These are phyloP conservation scores for Macropis europaea DNA, from an alignment of 2,888 invertebrate genomes.

Conservation along the genomic window DNA sequence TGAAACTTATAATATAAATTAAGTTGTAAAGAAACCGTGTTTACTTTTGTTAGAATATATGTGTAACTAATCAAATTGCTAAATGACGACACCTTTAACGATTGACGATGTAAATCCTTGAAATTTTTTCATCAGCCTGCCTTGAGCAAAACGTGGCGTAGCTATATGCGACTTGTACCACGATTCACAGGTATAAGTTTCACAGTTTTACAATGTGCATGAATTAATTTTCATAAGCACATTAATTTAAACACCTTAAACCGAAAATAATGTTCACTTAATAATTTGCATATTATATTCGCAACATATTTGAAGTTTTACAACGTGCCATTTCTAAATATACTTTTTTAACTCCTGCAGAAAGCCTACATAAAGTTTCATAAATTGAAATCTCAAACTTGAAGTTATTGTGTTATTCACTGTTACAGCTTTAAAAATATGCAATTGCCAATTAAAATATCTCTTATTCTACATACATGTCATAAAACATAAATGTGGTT, in stretches of 20 bases:
- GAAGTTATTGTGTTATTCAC: too few relatives aligned
- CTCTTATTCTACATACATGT: too few relatives aligned
- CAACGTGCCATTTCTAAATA: too few relatives aligned
- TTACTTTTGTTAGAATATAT: too few relatives aligned
- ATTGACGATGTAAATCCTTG: slow-evolving; percentile 25
- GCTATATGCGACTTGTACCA: slow-evolving; percentile 12
- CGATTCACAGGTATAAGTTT: slow-evolving; percentile 24
- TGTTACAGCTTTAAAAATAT: too few relatives aligned
- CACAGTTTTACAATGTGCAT: slow-evolving; percentile 14
- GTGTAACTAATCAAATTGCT: not conserved
- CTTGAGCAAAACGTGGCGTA: slow-evolving; percentile 20
- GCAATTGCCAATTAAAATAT: too few relatives aligned
- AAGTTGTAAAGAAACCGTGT: too few relatives aligned
- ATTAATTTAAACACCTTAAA: not conserved
- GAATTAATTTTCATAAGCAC: slow-evolving; percentile 7
- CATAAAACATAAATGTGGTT: too few relatives aligned
- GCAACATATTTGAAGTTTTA: not conserved
- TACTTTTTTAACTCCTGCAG: too few relatives aligned
- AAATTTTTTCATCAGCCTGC: slow-evolving; percentile 37
- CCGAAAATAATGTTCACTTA: not conserved
- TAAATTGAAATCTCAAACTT: too few relatives aligned
- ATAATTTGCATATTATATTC: not conserved
- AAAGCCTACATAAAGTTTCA: too few relatives aligned
- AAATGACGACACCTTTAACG: not conserved
- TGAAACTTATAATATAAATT: too few relatives aligned